phyloP scores from a whole-genome alignment of 2,888 invertebrate species.

The Drosophila quinaria region DNA sequence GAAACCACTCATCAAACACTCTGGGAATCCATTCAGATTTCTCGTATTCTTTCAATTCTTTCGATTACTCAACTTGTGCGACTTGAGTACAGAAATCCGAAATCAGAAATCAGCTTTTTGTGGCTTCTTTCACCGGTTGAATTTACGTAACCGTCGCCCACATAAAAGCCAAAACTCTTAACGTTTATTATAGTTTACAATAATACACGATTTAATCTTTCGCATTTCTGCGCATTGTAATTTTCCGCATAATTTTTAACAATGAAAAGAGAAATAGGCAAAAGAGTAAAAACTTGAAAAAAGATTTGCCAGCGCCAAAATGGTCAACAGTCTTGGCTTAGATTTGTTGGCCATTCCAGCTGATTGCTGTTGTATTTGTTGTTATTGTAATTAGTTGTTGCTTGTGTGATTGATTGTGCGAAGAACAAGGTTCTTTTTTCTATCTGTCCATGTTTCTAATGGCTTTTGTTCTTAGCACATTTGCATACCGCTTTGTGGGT shows the following conservation, averaged over 20 bases:
- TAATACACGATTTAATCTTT: conserved; percentile 56
- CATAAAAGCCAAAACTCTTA: conserved; percentile 14
- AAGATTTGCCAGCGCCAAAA: conserved; percentile 32
- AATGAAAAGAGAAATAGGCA: conserved; percentile 12
- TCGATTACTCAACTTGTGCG: conserved; percentile 14
- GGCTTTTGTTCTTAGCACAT: conserved; percentile 43
- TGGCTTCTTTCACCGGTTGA: conserved; percentile 17
- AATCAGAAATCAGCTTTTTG: conserved; percentile 4
- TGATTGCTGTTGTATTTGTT: conserved; percentile 1
- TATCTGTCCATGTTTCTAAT: conserved; percentile 11
- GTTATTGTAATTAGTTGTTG: conserved; percentile 51
- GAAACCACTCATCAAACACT: conserved; percentile 12
- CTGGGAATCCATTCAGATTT: conserved; percentile 15
- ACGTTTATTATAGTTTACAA: conserved; percentile 22
- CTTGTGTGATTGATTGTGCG: conserved; percentile 69
- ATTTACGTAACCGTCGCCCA: conserved; percentile 20
- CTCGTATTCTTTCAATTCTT: background rate
- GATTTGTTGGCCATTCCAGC: conserved; percentile 23
- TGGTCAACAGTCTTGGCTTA: conserved; percentile 62
- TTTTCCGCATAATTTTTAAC: conserved; percentile 64
- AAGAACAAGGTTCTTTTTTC: conserved; percentile 45
- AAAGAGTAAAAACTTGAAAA: conserved; percentile 25
- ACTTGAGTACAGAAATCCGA: conserved; percentile 13
- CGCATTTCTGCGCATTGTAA: conserved; percentile 59
- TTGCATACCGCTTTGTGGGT: conserved; percentile 36